These are phyloP conservation scores for Gymnoscopelus braueri DNA, from an alignment of 2,797 vertebrate genomes.

Conservation along the genomic window DNA sequence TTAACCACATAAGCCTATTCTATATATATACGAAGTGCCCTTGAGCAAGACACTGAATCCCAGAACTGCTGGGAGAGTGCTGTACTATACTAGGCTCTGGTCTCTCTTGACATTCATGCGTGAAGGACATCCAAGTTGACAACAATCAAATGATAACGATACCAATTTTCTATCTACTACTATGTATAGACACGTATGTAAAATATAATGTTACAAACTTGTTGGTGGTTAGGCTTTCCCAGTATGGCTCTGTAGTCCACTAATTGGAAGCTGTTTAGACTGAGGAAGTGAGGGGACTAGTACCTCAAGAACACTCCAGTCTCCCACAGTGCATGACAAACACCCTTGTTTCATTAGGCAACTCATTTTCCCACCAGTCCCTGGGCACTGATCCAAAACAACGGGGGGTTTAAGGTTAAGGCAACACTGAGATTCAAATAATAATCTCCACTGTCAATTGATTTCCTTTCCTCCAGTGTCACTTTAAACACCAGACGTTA, in stretches of 20 bases:
- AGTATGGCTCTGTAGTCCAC: neutral
- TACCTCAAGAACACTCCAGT: neutral
- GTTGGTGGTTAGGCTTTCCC: no score
- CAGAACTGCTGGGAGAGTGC: no score
- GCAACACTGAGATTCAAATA: conserved; percentile 70
- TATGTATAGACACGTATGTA: no score
- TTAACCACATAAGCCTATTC: neutral
- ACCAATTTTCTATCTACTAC: no score
- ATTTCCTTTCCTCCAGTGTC: conserved; percentile 57
- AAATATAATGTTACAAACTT: no score
- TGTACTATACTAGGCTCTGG: no score
- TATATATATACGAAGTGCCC: neutral
- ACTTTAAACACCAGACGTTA: conserved; percentile 65
- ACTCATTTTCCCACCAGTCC: conserved; percentile 21
- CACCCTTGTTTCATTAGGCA: conserved; percentile 33
- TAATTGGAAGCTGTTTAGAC: neutral
- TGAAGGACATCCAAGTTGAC: no score
- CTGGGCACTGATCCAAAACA: conserved; percentile 42
- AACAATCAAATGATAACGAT: no score
- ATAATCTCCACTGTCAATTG: conserved; percentile 69
- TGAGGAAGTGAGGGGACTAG: conserved; percentile 18
- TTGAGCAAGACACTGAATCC: neutral
- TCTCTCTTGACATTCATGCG: no score
- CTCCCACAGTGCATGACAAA: conserved; percentile 21
- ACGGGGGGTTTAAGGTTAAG: conserved; percentile 57